Evolutionary conservation across 2,797 vertebrate species (phyloP), one percentile per base, ranked within the genome.

Genomic region (Tapirus indicus): DNA sequence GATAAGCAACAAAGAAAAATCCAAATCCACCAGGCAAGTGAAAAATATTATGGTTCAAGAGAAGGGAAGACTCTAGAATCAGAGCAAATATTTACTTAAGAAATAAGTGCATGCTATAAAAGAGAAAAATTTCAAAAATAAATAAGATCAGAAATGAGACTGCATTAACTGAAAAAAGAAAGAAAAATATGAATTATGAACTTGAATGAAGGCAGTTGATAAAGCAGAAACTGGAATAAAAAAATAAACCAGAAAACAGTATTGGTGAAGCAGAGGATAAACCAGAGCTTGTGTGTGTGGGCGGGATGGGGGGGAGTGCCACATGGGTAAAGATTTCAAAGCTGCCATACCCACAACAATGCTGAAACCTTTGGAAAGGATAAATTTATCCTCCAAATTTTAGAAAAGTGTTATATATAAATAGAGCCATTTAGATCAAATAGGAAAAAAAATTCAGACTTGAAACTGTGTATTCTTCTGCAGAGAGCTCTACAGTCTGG

Each of bases 31-130:
- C 41, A 92, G 6, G 41, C 75, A 92, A 77, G 92, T 88, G 66
- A 91, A 87, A 94, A 56, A 86, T 74, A 86, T 20, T 38, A 74
- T 8, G 44, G 11, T 49, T 90, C 16, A 86, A 94, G 91, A 86
- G 35, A 85, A 64, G 25, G n/a, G 27, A 88, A 29, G 68, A 91
- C 11, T 95, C 56, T 75, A 85, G 68, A 93, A 82, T 60, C 16
- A 75, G 11, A 82, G 64, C 54, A 74, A 79, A 74, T 96, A 86
- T 91, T 96, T 96, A 77, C 35, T 94, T 93, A 92, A 97, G 75
- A 71, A 95, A 88, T 58, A 84, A 54, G 49, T 47, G 27, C 35
- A 72, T 11, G 71, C 72, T 14, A 91, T 62, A 83, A 88, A 95
- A 83, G 38, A 60, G 35, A 83, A 94, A 83, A 85, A 29, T 62